These are phyloP conservation scores for Nestor notabilis DNA, from an alignment of 2,113 vertebrate genomes.

Conservation along the genomic window DNA sequence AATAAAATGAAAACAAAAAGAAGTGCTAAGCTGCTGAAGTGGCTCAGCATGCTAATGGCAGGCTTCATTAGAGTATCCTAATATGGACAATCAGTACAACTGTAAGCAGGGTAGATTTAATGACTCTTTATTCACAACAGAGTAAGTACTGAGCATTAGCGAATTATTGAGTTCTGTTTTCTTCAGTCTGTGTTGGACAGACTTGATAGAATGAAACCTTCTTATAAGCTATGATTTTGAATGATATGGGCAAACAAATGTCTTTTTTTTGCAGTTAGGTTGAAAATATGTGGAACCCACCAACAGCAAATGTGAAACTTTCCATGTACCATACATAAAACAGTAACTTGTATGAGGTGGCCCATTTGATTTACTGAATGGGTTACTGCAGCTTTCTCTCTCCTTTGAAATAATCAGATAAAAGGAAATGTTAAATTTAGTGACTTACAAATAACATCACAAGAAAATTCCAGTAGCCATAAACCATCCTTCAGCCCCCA, in stretches of 20 bases:
- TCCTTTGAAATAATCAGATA: background rate
- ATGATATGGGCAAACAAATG: background rate
- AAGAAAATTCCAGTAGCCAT: background rate
- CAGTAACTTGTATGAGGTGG: background rate
- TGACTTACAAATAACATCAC: background rate
- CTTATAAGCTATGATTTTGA: background rate
- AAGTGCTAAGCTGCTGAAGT: background rate
- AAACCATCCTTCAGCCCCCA: background rate
- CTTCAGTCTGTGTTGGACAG: background rate
- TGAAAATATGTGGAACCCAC: background rate
- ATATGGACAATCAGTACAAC: background rate
- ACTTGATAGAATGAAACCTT: background rate
- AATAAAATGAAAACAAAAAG: constrained; percentile 4
- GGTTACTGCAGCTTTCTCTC: background rate
- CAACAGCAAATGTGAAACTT: constrained; percentile 16
- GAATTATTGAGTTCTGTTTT: background rate
- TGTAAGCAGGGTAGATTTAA: background rate
- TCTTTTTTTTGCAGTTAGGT: background rate
- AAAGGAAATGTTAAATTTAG: background rate
- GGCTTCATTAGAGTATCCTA: background rate
- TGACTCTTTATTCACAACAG: background rate
- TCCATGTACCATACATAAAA: constrained; percentile 10
- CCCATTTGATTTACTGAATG: background rate
- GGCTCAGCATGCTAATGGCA: constrained; percentile 38
- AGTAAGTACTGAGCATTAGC: background rate